These are phyloP conservation scores for Heliconius nattereri DNA, from an alignment of 1,140 invertebrate genomes.

Conservation along the genomic window DNA sequence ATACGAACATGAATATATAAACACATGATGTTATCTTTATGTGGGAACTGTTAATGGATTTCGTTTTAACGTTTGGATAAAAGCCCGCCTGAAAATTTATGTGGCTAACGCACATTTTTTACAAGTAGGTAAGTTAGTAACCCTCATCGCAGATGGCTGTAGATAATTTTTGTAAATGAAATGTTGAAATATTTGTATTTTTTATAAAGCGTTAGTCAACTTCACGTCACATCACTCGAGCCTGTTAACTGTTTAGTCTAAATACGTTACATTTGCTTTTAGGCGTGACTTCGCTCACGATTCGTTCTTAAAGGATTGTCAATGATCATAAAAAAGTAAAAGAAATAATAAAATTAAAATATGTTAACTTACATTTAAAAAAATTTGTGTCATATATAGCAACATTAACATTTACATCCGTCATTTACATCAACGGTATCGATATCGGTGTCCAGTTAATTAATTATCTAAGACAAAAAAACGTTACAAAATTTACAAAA, in stretches of 20 bases:
- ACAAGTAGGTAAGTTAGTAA: background rate
- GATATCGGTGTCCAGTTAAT: no score
- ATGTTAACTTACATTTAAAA: no score
- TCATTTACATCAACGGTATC: no score
- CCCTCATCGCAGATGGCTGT: background rate
- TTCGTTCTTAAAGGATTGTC: no score
- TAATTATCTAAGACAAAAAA: no score
- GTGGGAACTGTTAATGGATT: conserved; percentile 22
- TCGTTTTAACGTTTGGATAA: conserved; percentile 17
- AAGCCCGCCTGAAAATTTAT: conserved; percentile 6
- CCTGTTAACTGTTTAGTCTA: background rate
- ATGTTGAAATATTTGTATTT: conserved; percentile 1
- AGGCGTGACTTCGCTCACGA: no score
- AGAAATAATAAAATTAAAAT: no score
- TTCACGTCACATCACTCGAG: background rate
- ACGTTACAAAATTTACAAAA: no score
- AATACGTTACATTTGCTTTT: background rate
- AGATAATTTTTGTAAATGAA: conserved; percentile 10
- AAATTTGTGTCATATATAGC: no score
- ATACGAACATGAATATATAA: background rate
- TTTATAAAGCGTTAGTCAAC: background rate
- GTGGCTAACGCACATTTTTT: background rate
- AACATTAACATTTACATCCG: no score
- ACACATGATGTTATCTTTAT: background rate
- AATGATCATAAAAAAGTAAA: no score